Base-by-base conservation (phyloP, 2,797 vertebrate genomes). In the Pangasius macronema region DNA sequence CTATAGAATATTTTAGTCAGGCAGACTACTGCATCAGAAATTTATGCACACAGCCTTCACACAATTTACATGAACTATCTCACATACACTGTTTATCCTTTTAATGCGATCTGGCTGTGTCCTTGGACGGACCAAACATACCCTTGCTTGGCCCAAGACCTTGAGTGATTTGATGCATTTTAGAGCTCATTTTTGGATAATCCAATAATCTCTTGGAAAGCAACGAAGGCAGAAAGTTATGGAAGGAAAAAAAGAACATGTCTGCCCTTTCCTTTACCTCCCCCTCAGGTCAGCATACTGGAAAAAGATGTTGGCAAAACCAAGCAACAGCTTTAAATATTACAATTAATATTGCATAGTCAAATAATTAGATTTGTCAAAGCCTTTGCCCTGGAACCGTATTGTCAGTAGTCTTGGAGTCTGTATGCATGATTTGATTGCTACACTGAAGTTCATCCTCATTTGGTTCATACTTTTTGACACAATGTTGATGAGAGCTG, bases 381-480 rank as follows among this genome's bases (percentile, higher is more conserved):
- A 42, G 57, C 7, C 33, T 46, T 61, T 18, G 7, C 16, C 10
- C n/a, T 33, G 49, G 14, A 55, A 55, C 51, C 42, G 3, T 30
- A 24, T 59, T 39, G 39, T 5, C 59, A 49, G 33, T 59, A 82
- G 42, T 16, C 3, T 30, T 63, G 14, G 36, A 49, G 39, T 65
- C n/a, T 10, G 27, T 81, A 81, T 7, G 14, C 42, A 51, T 22
- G 14, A 20, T 67, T 22, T 18, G 0, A 4, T 30, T 82, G 39
- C 63, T 68, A 36, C 20, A 24, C 10, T 57, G 33, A 59, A 81
- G 77, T 13, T 27, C 10, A 39, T 59, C 59, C 70, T 53, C 18
- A 77, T 75, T 77, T 30, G 65, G 33, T 86, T 91, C 85, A 84
- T 73, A 89, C 81, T 84, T 86, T 87, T 92, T 91, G 84, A 89